Evolutionary conservation across 2,113 vertebrate genomes (phyloP).

Genomic region (Heterotilapia buettikoferi): DNA sequence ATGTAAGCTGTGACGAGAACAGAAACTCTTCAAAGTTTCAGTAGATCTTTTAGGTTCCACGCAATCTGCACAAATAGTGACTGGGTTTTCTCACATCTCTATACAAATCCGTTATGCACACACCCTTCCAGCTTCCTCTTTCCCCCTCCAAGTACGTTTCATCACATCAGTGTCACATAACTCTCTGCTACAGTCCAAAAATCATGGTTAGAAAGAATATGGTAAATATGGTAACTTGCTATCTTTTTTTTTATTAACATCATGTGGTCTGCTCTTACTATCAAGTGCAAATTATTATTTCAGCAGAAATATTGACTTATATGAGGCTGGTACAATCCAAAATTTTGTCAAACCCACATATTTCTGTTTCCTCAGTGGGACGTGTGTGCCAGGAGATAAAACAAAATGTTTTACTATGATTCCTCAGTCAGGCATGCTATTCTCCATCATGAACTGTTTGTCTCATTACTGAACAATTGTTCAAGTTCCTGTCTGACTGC

Average conservation of each 20-base stretch:
- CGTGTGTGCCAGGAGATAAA: constrained; percentile 36
- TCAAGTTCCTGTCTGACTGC: constrained; percentile 60
- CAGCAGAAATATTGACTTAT: neutral
- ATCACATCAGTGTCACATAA: neutral
- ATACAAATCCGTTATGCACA: neutral
- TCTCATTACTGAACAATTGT: constrained; percentile 65
- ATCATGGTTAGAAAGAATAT: neutral
- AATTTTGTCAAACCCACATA: neutral
- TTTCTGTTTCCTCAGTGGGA: neutral
- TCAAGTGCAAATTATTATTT: neutral
- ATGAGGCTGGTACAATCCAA: neutral
- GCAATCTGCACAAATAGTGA: neutral
- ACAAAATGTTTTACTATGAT: constrained; percentile 36
- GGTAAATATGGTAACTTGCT: neutral
- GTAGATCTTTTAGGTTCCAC: neutral
- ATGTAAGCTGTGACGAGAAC: neutral
- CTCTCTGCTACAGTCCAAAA: neutral
- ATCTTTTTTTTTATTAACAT: neutral
- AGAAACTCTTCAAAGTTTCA: constrained; percentile 9
- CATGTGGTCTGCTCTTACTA: neutral
- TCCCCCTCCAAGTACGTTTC: neutral
- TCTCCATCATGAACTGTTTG: constrained; percentile 59
- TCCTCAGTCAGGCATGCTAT: constrained; percentile 33
- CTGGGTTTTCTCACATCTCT: neutral
- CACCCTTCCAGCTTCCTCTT: constrained; percentile 2